Conservation (phyloP, 1,140 invertebrate genomes). For the Conopomorpha cramerella region DNA sequence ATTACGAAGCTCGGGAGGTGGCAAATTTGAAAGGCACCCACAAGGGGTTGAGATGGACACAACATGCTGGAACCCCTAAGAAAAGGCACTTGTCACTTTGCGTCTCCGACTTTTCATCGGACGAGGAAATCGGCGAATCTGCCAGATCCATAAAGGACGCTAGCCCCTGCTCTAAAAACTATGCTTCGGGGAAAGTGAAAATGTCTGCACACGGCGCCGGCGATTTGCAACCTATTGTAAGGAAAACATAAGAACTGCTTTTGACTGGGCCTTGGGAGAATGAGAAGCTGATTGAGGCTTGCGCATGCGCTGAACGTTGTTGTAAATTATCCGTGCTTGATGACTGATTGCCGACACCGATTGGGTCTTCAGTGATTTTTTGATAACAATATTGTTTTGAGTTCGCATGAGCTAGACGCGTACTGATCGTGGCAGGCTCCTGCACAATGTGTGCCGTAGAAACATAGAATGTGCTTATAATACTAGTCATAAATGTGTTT, state of each 20-base stretch:
- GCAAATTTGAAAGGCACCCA: conserved; percentile 16
- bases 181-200: conserved; percentile 25
- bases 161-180: conserved; percentile 27
- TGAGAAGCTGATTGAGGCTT: too few species aligned
- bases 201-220: conserved; percentile 43
- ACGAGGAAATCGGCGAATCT: conserved; percentile 30
- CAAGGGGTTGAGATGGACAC: conserved; percentile 36
- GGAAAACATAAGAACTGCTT: conserved; percentile 25
- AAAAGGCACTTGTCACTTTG: conserved; percentile 38
- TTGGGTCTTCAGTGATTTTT: conserved; percentile 18
- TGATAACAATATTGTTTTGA: conserved; percentile 23
- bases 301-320: background rate
- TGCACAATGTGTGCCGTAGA: too few species aligned
- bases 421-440: too few species aligned
- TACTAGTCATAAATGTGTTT: conserved; percentile 52
- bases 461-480: conserved; percentile 19
- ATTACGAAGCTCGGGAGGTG: conserved; percentile 32
- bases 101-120: conserved; percentile 41
- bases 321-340: background rate
- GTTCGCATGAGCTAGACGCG: too few species aligned
- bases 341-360: too few species aligned
- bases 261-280: background rate
- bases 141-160: conserved; percentile 27
- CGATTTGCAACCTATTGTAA: conserved; percentile 38
- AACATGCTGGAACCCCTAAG: conserved; percentile 38